phyloP scores from a whole-genome alignment of 2,797 vertebrate genomes.

The Tragopan temminckii region DNA sequence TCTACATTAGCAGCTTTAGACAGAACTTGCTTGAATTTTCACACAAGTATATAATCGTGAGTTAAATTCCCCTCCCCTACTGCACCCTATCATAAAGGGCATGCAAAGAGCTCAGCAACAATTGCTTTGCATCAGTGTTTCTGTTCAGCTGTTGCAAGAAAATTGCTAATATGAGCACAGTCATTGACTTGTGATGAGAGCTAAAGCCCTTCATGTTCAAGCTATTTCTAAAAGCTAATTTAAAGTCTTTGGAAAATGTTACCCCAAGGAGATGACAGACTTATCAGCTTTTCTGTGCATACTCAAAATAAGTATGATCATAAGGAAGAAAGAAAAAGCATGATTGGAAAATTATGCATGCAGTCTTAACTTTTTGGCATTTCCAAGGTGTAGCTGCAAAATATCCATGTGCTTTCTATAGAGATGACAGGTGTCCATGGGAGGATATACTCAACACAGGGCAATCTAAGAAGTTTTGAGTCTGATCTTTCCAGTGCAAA shows the following conservation, averaged over 20 bases:
- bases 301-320: not conserved
- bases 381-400: not conserved
- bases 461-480: not conserved
- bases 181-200: not conserved
- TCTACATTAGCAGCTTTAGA: not conserved
- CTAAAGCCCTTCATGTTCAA: not conserved
- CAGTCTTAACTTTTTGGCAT: not conserved
- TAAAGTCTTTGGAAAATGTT: conserved; percentile 1
- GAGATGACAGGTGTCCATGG: fast-evolving
- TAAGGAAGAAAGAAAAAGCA: not conserved
- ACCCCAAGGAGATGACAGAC: not conserved
- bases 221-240: conserved; percentile 1
- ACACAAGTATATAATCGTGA: not conserved
- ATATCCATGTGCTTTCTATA: not conserved
- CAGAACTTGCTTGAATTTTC: not conserved
- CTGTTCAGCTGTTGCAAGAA: not conserved
- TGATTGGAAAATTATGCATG: not conserved
- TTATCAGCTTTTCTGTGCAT: not conserved
- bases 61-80: not conserved
- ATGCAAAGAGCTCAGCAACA: not conserved
- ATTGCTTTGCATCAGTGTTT: conserved; percentile 9
- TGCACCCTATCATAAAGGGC: not conserved
- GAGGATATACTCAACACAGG: not conserved
- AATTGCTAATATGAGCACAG: not conserved
- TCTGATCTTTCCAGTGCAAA: not conserved